Conservation (phyloP, 2,888 invertebrate species). For the Lordiphosa fenestrarum region DNA sequence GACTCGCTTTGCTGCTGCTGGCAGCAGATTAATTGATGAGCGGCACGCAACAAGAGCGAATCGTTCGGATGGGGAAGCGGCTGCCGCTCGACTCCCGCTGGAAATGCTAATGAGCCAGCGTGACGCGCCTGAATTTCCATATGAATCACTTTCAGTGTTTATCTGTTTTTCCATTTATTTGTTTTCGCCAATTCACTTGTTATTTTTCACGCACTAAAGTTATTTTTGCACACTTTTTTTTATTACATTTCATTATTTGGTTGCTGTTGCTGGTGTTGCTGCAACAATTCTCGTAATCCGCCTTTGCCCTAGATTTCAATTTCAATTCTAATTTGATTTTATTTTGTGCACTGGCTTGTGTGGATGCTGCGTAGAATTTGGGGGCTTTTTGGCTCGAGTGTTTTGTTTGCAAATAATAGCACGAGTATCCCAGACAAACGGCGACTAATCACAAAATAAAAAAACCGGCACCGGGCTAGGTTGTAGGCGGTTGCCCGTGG, state of each 20-base stretch:
- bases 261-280: constrained; percentile 29
- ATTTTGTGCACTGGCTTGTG: constrained; percentile 35
- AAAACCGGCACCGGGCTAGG: constrained; percentile 5
- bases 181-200: constrained; percentile 57
- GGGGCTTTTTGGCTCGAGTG: constrained; percentile 22
- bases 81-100: constrained; percentile 4
- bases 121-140: constrained; percentile 51
- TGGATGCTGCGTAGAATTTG: constrained; percentile 15
- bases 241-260: constrained; percentile 17
- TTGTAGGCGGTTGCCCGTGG: constrained; percentile 5
- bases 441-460: constrained; percentile 6
- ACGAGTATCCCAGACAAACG: constrained; percentile 4
- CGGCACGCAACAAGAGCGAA: constrained; percentile 49
- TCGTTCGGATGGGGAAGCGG: background rate
- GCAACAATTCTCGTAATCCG: constrained; percentile 67
- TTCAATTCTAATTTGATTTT: constrained; percentile 58
- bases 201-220: constrained; percentile 24
- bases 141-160: constrained; percentile 38
- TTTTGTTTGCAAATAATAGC: constrained; percentile 30
- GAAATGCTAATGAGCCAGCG: constrained; percentile 50
- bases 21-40: constrained; percentile 61
- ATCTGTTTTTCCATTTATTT: constrained; percentile 26
- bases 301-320: constrained; percentile 74
- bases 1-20: constrained; percentile 22
- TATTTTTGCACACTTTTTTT: constrained; percentile 30